Percentiles rank a stretch among this genome's conserved stretches.
Evolutionary conservation across 2,797 vertebrate species (phyloP).

Genomic region (Chloroceryle amazona): DNA sequence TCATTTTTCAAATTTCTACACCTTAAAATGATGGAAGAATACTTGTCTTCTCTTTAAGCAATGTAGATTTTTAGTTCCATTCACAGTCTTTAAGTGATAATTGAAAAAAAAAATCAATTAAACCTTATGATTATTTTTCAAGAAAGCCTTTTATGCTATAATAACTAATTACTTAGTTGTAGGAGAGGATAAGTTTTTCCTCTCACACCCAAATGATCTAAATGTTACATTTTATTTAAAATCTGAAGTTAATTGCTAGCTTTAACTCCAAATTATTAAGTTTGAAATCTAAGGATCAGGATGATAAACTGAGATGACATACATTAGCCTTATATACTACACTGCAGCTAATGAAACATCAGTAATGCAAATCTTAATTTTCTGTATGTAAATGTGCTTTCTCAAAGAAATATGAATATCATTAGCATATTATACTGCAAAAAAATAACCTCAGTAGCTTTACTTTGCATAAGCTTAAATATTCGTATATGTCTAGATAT

Average conservation of each 20-base stretch:
- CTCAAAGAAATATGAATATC: not conserved
- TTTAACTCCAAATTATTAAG: not conserved
- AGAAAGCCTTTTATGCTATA: not conserved
- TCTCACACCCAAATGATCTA: not conserved
- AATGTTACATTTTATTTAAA: not conserved
- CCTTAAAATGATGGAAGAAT: not conserved
- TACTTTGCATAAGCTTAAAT: not conserved
- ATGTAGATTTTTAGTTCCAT: slow-evolving; percentile 13
- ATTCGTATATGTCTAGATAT: not conserved
- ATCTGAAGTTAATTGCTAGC: not conserved
- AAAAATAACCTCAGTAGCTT: not conserved
- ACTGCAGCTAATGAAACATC: not conserved
- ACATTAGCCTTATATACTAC: not conserved
- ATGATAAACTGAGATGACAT: not conserved
- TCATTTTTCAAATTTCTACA: not conserved
- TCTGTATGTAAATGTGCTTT: not conserved
- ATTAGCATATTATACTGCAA: not conserved
- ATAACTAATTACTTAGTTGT: not conserved
- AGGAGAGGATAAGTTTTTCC: not conserved
- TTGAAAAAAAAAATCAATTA: not conserved
- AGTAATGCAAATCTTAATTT: not conserved
- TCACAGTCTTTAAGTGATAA: not conserved
- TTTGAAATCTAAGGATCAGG: not conserved
- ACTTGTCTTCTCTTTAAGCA: not conserved
- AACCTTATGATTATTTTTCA: not conserved